phyloP scores from a whole-genome alignment of 2,888 invertebrate genomes.

The Athalia cordata region DNA sequence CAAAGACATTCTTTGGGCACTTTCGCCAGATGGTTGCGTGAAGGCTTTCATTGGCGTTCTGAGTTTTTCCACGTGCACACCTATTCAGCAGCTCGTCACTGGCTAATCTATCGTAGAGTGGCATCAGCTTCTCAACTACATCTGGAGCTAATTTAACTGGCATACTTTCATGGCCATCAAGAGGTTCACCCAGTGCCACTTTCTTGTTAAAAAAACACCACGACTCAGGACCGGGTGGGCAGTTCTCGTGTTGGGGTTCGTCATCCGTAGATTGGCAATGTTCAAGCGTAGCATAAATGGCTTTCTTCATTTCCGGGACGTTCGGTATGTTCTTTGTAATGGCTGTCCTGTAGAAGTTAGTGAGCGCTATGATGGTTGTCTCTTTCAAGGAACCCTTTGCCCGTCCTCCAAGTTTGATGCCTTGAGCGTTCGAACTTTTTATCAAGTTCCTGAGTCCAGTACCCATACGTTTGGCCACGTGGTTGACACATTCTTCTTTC shows the following conservation, averaged over 20 bases:
- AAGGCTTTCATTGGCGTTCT: slow-evolving; percentile 48
- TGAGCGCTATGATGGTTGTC: too few species aligned
- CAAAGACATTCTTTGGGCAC: slow-evolving; percentile 45
- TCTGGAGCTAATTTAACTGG: slow-evolving; percentile 10
- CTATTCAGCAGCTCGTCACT: slow-evolving; percentile 34
- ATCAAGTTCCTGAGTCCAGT: neutral
- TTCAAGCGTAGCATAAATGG: slow-evolving; percentile 46
- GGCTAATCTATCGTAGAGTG: slow-evolving; percentile 46
- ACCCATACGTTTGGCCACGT: slow-evolving; percentile 17
- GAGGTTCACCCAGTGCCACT: neutral
- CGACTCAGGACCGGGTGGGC: neutral
- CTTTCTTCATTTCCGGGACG: slow-evolving; percentile 49
- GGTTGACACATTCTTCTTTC: too few species aligned
- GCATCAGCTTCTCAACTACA: slow-evolving; percentile 45
- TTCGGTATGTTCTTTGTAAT: slow-evolving; percentile 47
- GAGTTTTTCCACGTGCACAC: slow-evolving; percentile 45
- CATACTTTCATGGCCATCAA: slow-evolving; percentile 31
- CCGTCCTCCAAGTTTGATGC: neutral
- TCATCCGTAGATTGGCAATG: slow-evolving; percentile 49
- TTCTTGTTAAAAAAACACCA: slow-evolving; percentile 6
- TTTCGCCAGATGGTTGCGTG: slow-evolving; percentile 48
- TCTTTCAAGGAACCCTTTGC: slow-evolving; percentile 1
- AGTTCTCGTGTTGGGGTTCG: slow-evolving; percentile 27
- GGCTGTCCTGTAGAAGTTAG: too few species aligned
- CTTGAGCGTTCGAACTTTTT: neutral